These are phyloP conservation scores for Porites lobata DNA, from an alignment of 92 coral and sea anemone genomes.

Conservation along the genomic window DNA sequence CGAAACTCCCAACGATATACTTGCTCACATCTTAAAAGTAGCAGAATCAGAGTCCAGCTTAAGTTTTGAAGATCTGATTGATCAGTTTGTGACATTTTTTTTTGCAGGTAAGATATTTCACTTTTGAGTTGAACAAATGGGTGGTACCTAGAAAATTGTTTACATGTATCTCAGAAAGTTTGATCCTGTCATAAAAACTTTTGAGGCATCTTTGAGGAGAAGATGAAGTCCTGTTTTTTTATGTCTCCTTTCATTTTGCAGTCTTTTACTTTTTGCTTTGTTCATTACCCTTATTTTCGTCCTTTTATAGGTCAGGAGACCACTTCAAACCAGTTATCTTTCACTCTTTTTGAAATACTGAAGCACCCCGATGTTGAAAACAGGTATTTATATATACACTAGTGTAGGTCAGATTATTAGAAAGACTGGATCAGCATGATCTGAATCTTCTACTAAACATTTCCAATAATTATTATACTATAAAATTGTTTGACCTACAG, in stretches of 20 bases:
- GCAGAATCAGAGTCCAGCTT: slow-evolving; percentile 57
- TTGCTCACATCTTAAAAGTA: slow-evolving; percentile 71
- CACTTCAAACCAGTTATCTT: slow-evolving; percentile 89
- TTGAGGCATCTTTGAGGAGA: no score
- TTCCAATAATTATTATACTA: no score
- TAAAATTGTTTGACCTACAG: no score
- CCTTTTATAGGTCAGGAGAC: slow-evolving; percentile 88
- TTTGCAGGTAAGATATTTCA: slow-evolving; percentile 57
- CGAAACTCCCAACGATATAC: slow-evolving; percentile 61
- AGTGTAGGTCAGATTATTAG: background rate
- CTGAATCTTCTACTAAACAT: no score
- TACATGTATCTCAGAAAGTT: no score
- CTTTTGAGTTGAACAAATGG: no score
- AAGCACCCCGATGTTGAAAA: slow-evolving; percentile 79
- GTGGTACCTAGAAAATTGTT: no score
- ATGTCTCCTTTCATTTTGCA: no score
- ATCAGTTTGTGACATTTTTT: slow-evolving; percentile 81
- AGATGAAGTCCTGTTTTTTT: no score
- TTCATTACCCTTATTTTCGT: background rate
- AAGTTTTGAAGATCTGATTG: slow-evolving; percentile 69
- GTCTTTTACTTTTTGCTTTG: background rate
- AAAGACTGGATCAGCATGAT: no score
- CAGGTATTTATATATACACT: slow-evolving; percentile 39
- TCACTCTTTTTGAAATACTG: slow-evolving; percentile 84
- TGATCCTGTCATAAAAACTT: no score